Percentiles rank a stretch among this genome's conserved stretches.
phyloP scores from a whole-genome alignment of 2,113 vertebrate species.

The Pteruthius melanotis region DNA sequence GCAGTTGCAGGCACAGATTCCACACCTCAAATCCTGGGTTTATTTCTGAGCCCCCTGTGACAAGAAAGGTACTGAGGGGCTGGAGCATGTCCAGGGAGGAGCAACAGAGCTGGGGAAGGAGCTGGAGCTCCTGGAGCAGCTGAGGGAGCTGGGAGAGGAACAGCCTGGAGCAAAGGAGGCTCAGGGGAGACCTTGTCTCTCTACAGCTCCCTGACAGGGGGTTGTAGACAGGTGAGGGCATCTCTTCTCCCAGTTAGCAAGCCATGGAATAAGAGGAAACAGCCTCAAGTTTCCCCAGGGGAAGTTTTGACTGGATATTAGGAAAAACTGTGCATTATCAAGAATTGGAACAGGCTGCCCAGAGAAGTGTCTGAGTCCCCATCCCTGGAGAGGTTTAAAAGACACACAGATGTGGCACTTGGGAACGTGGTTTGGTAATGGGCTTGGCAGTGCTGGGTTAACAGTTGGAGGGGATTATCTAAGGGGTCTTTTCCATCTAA shows the following conservation, averaged over 20 bases:
- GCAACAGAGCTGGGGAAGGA: accelerated
- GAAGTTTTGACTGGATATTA: neutral
- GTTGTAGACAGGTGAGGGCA: accelerated
- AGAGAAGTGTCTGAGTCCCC: no score
- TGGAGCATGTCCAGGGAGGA: neutral
- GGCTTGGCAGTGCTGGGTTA: neutral
- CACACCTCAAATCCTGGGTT: neutral
- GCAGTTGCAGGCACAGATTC: neutral
- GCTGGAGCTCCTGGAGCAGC: accelerated
- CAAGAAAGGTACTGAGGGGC: neutral
- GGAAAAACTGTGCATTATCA: accelerated
- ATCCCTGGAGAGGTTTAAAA: neutral
- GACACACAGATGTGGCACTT: accelerated
- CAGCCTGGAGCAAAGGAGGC: neutral
- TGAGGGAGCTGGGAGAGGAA: neutral
- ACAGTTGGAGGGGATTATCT: no score
- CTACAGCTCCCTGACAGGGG: accelerated
- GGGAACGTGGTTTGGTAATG: accelerated
- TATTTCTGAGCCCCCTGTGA: neutral
- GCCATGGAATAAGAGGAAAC: accelerated
- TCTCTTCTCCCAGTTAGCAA: neutral
- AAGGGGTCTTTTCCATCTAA: neutral
- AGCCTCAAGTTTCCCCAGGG: accelerated
- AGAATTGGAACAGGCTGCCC: neutral
- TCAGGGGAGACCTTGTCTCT: accelerated